Evolutionary conservation across 2,888 invertebrate species (phyloP), one percentile per base, ranked within the genome.

Genomic region (Caenorhabditis becei): DNA sequence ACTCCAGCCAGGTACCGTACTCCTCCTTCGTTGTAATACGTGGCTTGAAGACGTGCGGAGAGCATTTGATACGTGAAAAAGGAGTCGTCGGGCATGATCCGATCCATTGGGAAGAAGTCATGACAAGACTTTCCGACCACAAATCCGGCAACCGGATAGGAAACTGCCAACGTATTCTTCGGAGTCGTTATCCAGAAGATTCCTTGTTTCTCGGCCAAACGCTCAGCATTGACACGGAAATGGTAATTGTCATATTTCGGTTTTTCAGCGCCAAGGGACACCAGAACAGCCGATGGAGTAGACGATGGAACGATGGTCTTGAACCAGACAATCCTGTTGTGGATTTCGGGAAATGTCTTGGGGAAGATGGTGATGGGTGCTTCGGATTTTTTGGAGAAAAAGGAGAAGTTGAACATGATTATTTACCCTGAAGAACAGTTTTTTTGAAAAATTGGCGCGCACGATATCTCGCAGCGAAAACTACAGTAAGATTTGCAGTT

Each of bases 1-100:
- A 47, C 3, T 10, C 47, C 62, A 8, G 49, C 47, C 18, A 47
- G 49, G 62, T 10, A 62, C 47, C 5, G 18, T n/a, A 10, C 47
- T 4, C 47, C 47, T 16, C n/a, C 32, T 7, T 28, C 28, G 20
- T 47, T 49, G 47, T 49, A 62, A 18, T 62, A 49, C 4, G 62
- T 62, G n/a, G 49, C 49, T 26, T 62, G 49, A 1, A 49, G n/a
- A 18, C 41, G 47, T 1, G 47, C 35, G 20, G 51, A 35, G 23
- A 63, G 26, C 63, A 26, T 63, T 51, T 63, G 63, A 35, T 63
- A 63, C 10, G 51, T 44, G 20, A 49, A 16, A 10, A 18, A 47
- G 8, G 62, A 7, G 11, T 28, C 47, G 0, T 20, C 23, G 8
- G 41, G 41, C 44, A 23, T 24, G 23, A 10, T 16, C 2, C 7